Percentiles rank a stretch among this genome's conserved stretches.
These are phyloP conservation scores for Intellagama lesueurii DNA, from an alignment of 2,797 vertebrate genomes.

Conservation along the genomic window DNA sequence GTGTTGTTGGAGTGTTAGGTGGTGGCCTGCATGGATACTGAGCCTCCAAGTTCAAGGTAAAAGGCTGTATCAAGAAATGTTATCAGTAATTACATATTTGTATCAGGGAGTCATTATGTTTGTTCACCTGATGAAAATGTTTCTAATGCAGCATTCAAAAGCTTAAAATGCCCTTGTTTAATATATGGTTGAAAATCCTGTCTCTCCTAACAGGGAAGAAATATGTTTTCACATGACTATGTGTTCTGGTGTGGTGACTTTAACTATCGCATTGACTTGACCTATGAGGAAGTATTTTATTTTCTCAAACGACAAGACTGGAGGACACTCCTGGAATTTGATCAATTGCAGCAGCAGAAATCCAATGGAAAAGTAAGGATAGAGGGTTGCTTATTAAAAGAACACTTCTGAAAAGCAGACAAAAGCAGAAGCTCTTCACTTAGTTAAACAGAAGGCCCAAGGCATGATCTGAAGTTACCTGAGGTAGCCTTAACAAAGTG, in stretches of 20 bases:
- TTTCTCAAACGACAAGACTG: constrained; percentile 84
- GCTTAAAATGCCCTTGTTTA: not conserved
- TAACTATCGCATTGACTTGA: constrained; percentile 84
- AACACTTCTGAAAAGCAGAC: rapidly evolving
- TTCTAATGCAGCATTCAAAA: constrained; percentile 13
- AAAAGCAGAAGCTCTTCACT: rapidly evolving
- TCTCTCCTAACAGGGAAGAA: constrained; percentile 74
- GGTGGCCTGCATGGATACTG: not conserved
- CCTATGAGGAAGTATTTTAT: constrained; percentile 83
- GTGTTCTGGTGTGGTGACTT: constrained; percentile 86
- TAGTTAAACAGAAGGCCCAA: not conserved
- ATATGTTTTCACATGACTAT: constrained; percentile 83
- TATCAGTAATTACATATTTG: not conserved
- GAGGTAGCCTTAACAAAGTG: not conserved
- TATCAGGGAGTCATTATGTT: not conserved
- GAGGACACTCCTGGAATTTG: constrained; percentile 82
- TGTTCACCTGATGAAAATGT: constrained; percentile 1
- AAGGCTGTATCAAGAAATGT: not conserved
- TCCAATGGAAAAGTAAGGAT: constrained; percentile 80
- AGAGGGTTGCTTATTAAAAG: not conserved
- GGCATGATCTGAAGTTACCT: not conserved
- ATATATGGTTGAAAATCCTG: constrained; percentile 10
- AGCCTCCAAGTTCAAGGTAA: constrained; percentile 32
- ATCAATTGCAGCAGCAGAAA: constrained; percentile 83
- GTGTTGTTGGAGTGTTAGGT: constrained; percentile 37